Evolutionary conservation across 2,888 invertebrate genomes (phyloP), one percentile per base, ranked within the genome.

Genomic region (Cynaeus angustus): DNA sequence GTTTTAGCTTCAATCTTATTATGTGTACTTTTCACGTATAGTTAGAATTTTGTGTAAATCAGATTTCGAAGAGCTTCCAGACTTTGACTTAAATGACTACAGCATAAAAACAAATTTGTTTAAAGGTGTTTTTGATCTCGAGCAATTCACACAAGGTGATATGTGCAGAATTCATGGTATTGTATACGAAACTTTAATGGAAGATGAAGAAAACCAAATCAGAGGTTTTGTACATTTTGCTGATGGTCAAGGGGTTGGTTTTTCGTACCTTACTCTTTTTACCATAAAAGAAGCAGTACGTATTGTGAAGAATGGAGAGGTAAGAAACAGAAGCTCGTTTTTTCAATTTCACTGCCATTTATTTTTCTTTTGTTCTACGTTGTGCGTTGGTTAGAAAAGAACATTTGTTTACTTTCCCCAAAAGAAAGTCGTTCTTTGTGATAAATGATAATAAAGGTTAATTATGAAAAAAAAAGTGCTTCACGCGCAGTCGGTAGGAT

Each of bases 281-380:
- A 92, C 93, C 1, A 94, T 92, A 2, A 91, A 89, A 73, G 94
- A 93, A 81, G 92, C 93, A 33, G 92, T 93, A 13, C 88, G 93
- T 77, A 93, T 94, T 73, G 93, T 92, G 3, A 93, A 93, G 83
- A 93, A 94, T 81, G 92, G 92, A 81, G 93, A 94, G 89, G 93
- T 92, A 81, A 82, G 75, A 41, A 43, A n/a, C n/a, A n/a, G n/a
- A n/a, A n/a, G n/a, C n/a, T n/a, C n/a, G n/a, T n/a, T n/a, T n/a
- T n/a, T n/a, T n/a, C n/a, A n/a, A n/a, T n/a, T n/a, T n/a, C n/a
- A n/a, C n/a, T n/a, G n/a, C n/a, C n/a, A n/a, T n/a, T n/a, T n/a
- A n/a, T n/a, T n/a, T n/a, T n/a, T n/a, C n/a, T n/a, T 28, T 28
- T 28, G 28, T 7, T 5, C 28, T 5, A 28, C 7, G 7, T 28